Conservation (phyloP, 2,113 vertebrate genomes). For the Promerops cafer region DNA sequence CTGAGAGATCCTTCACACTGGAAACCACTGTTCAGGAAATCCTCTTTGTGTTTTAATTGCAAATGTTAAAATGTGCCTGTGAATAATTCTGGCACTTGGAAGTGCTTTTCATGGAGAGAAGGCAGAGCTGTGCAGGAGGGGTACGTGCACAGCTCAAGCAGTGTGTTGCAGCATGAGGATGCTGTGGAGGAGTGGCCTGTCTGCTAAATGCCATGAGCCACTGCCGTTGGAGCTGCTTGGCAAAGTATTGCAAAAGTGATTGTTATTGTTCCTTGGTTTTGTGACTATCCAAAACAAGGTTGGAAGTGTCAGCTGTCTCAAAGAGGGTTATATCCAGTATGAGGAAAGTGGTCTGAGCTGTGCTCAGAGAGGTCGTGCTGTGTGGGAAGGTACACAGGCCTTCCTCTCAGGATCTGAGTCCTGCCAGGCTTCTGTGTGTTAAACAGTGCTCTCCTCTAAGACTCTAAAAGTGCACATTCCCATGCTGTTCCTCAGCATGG, state of each 20-base stretch:
- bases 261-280: background rate
- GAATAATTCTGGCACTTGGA: background rate
- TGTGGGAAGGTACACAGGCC: background rate
- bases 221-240: background rate
- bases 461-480: background rate
- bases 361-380: background rate
- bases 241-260: background rate
- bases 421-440: background rate
- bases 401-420: background rate
- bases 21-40: background rate
- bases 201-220: background rate
- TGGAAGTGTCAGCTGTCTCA: background rate
- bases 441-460: background rate
- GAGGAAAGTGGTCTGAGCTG: background rate
- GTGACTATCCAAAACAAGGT: background rate
- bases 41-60: background rate
- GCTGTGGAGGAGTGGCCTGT: background rate
- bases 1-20: background rate
- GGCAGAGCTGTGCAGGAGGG: background rate
- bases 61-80: background rate
- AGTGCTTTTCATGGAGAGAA: background rate
- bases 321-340: background rate
- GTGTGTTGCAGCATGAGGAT: fast-evolving
- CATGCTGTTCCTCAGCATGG: background rate
- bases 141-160: fast-evolving